Evolutionary conservation across 30 jellyfish, hydroid and myxozoan genomes (phyloP), one percentile per base, ranked within the genome.

Genomic region (Hydractinia echinata): DNA sequence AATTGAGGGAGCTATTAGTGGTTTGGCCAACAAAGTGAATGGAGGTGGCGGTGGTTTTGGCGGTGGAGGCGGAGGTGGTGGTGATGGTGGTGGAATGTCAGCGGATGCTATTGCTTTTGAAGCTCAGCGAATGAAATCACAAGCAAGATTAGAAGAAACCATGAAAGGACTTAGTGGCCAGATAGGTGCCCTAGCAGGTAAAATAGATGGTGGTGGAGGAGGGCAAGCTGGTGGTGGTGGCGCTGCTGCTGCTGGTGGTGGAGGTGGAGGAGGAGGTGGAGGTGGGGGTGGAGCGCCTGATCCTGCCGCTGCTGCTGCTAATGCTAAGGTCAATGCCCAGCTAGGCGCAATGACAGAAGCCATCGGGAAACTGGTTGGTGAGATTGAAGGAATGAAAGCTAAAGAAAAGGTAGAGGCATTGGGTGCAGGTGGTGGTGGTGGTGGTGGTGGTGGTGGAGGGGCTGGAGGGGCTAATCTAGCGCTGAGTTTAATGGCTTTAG

Each of bases 1-100:
- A 71, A 71, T 71, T 71, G 81, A 71, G 4, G 81, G 81, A 19
- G 81, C 81, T 30, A 71, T 71, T 8, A 19, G 60, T 71, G 81
- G 81, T 71, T 71, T 71, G 51, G 81, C 81, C 9, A 71, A 71
- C 81, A 71, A 71, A 19, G n/a, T 71, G 60, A 71, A 71, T 15
- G 81, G 81, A 15, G 81, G 81, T 71, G 81, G 60, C 81, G 81
- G 87, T 73, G 84, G 87, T 21, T 61, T 20, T 62, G 76, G 84
- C 11, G 90, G 81, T 14, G 95, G 95, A 11, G 88, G 95, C 2
- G 97, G 95, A 8, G 91, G 92, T 8, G 97, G 97, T 10, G 97
- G 95, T 18, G 93, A 88, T 50, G 97, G 86, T 15, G 93, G 93
- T 68, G 97, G 95, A 4, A 87, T 85, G 44, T 20, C 94, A 13